phyloP scores from a whole-genome alignment of 2,797 vertebrate genomes.

The Tympanoctomys barrerae region DNA sequence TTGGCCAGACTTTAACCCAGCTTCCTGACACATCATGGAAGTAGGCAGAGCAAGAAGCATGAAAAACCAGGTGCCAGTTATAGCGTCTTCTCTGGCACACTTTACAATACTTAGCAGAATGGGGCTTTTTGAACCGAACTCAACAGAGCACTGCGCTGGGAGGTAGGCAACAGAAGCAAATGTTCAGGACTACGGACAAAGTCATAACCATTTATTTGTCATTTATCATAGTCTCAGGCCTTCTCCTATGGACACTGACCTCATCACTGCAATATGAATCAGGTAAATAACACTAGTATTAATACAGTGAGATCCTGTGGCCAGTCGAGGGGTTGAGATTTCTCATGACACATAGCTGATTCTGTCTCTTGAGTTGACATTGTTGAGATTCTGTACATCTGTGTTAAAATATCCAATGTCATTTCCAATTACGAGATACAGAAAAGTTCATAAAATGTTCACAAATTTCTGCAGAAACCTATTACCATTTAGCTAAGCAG shows the following conservation, averaged over 20 bases:
- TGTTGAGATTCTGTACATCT: not conserved
- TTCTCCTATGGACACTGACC: not conserved
- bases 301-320: not conserved
- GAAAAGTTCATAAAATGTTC: slow-evolving; percentile 33
- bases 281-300: not conserved
- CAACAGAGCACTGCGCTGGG: not conserved
- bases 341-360: not conserved
- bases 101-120: not conserved
- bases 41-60: not conserved
- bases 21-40: not conserved
- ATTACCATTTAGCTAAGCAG: not conserved
- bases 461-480: slow-evolving; percentile 4
- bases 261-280: not conserved
- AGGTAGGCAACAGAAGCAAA: not conserved
- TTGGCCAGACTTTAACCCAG: not conserved
- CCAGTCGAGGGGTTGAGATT: not conserved
- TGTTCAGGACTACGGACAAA: not conserved
- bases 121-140: not conserved
- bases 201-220: not conserved
- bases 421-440: slow-evolving; percentile 43
- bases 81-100: not conserved
- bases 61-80: not conserved
- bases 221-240: slow-evolving; percentile 3
- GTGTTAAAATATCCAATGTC: not conserved
- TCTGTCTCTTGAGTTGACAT: not conserved